These are phyloP conservation scores for Donacobius atricapilla DNA, from an alignment of 2,113 vertebrate genomes.

Conservation along the genomic window DNA sequence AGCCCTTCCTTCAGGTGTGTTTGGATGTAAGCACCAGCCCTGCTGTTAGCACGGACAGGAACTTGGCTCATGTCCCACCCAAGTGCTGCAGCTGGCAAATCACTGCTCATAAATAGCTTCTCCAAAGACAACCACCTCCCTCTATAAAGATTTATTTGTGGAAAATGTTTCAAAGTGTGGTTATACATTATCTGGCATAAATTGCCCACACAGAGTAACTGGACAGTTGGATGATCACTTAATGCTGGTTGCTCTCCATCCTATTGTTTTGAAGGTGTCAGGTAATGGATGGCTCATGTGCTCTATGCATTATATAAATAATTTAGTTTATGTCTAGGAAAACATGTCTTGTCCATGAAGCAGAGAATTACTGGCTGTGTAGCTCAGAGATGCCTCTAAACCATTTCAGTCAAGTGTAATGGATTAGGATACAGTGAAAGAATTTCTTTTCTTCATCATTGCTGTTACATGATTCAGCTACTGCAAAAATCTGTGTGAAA, in stretches of 20 bases:
- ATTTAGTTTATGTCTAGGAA: not conserved
- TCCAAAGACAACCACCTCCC: not conserved
- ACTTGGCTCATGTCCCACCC: not conserved
- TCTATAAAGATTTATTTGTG: conserved; percentile 25
- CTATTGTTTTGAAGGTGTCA: conserved; percentile 10
- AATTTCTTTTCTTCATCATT: conserved; percentile 17
- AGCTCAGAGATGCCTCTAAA: conserved; percentile 17
- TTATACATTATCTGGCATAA: conserved; percentile 39
- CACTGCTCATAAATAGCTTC: not conserved
- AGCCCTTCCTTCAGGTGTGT: not conserved
- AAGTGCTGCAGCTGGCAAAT: conserved; percentile 11
- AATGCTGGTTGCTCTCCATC: conserved; percentile 7
- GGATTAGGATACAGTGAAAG: conserved; percentile 3
- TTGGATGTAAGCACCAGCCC: not conserved
- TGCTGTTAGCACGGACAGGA: not conserved
- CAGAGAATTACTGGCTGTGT: not conserved
- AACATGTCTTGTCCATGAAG: not conserved
- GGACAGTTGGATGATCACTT: conserved; percentile 35
- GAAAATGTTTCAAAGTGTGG: conserved; percentile 23
- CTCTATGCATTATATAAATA: conserved; percentile 14
- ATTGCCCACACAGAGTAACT: not conserved
- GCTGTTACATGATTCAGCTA: not conserved
- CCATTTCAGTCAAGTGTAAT: conserved; percentile 1
- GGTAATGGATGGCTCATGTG: conserved; percentile 15
- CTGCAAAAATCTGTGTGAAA: not conserved